Evolutionary conservation across 2,888 invertebrate species (phyloP).

Genomic region (Orgyia antiqua): DNA sequence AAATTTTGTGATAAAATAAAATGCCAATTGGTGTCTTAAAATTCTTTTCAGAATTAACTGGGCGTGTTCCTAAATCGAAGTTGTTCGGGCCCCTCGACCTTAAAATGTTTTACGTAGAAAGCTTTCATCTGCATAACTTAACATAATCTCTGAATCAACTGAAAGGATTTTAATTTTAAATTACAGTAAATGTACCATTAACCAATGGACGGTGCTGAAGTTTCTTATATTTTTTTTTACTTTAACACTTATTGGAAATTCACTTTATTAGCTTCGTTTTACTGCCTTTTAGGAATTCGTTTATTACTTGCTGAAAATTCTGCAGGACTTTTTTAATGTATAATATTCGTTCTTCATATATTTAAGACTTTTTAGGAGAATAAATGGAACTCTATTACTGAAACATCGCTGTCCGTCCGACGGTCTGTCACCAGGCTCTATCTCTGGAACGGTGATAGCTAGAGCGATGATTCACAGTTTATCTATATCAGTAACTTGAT

Average conservation of each 20-base stretch:
- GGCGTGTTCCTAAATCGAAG: constrained; percentile 21
- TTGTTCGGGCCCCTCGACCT: constrained; percentile 19
- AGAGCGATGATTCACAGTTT: too few species aligned
- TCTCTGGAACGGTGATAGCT: too few species aligned
- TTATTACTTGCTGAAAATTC: constrained; percentile 1
- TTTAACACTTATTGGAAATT: constrained; percentile 10
- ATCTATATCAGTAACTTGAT: too few species aligned
- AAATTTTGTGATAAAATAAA: constrained; percentile 9
- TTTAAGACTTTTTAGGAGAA: too few species aligned
- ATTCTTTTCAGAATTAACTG: constrained; percentile 21
- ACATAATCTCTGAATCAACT: constrained; percentile 67
- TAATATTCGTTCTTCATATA: too few species aligned
- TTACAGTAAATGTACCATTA: constrained; percentile 46
- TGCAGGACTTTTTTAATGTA: too few species aligned
- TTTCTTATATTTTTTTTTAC: constrained; percentile 25
- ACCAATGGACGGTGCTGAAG: constrained; percentile 28
- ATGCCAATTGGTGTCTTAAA: constrained; percentile 8
- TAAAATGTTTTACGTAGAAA: constrained; percentile 45
- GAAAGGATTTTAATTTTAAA: constrained; percentile 68
- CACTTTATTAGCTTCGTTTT: constrained; percentile 6
- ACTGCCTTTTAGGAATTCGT: constrained; percentile 1
- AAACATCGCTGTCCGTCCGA: too few species aligned
- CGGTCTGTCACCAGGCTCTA: too few species aligned
- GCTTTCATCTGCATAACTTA: constrained; percentile 63
- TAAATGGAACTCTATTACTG: too few species aligned